phyloP scores from a whole-genome alignment of 2,797 vertebrate species.

The Harpagifer antarcticus region DNA sequence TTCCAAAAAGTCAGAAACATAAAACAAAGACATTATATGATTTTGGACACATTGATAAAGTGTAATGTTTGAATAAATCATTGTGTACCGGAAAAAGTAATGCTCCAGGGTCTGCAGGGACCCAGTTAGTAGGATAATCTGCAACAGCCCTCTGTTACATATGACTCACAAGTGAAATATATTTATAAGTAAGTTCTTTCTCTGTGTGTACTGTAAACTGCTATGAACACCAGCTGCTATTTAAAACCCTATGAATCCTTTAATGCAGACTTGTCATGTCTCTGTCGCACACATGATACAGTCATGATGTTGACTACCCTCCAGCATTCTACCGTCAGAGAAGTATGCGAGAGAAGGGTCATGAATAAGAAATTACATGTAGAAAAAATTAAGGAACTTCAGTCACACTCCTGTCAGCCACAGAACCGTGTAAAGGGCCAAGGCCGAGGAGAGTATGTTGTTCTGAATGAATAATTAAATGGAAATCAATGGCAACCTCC shows the following conservation, averaged over 20 bases:
- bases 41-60: too few species aligned
- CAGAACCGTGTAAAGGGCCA: conserved; percentile 42
- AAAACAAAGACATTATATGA: too few species aligned
- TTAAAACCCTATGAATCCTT: conserved; percentile 50
- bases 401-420: conserved; percentile 31
- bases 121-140: neutral
- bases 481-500: conserved; percentile 54
- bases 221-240: conserved; percentile 35
- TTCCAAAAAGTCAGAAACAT: too few species aligned
- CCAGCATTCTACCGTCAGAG: conserved; percentile 5
- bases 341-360: neutral
- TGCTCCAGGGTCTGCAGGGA: too few species aligned
- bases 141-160: neutral
- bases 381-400: conserved; percentile 31
- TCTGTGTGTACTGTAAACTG: conserved; percentile 12
- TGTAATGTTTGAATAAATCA: too few species aligned
- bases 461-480: conserved; percentile 67
- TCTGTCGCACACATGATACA: conserved; percentile 4
- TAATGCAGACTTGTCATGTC: conserved; percentile 23
- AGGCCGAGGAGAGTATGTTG: conserved; percentile 22
- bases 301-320: conserved; percentile 4
- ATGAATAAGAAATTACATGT: conserved; percentile 61
- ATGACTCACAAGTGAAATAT: neutral
- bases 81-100: too few species aligned
- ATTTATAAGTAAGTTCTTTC: neutral